Percentiles rank a stretch among this genome's conserved stretches.
phyloP scores from a whole-genome alignment of 2,888 invertebrate species.

The Amaurobius ferox region DNA sequence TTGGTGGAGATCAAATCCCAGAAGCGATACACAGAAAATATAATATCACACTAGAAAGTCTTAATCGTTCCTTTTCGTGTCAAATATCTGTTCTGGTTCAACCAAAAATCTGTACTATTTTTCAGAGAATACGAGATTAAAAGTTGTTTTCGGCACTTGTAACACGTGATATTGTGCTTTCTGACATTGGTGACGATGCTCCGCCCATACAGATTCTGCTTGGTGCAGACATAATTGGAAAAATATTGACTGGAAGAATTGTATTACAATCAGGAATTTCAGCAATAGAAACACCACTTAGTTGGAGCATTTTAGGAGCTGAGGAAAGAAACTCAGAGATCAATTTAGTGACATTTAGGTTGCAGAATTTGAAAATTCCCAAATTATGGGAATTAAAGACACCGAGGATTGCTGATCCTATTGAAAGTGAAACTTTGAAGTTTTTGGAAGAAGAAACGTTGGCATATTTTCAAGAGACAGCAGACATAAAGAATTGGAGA shows the following conservation, averaged over 20 bases:
- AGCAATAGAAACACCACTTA: slow-evolving; percentile 5
- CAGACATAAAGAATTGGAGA: too few species aligned
- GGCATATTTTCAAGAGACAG: neutral
- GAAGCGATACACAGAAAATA: neutral
- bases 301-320: slow-evolving; percentile 3
- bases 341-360: neutral
- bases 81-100: slow-evolving; percentile 6
- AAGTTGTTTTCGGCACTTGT: neutral
- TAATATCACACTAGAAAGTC: neutral
- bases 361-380: slow-evolving; percentile 10
- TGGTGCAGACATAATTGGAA: neutral
- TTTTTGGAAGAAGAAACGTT: neutral
- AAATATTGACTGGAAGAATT: neutral
- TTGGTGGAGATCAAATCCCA: neutral
- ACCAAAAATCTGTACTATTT: neutral
- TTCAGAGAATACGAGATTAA: slow-evolving; percentile 4
- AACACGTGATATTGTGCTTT: neutral
- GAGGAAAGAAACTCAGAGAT: neutral
- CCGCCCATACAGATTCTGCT: neutral
- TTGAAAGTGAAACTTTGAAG: neutral
- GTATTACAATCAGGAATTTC: neutral
- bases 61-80: neutral
- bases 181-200: neutral
- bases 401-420: neutral
- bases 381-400: neutral